Conservation (phyloP, 2,113 vertebrate genomes). For the Alethe castanea region DNA sequence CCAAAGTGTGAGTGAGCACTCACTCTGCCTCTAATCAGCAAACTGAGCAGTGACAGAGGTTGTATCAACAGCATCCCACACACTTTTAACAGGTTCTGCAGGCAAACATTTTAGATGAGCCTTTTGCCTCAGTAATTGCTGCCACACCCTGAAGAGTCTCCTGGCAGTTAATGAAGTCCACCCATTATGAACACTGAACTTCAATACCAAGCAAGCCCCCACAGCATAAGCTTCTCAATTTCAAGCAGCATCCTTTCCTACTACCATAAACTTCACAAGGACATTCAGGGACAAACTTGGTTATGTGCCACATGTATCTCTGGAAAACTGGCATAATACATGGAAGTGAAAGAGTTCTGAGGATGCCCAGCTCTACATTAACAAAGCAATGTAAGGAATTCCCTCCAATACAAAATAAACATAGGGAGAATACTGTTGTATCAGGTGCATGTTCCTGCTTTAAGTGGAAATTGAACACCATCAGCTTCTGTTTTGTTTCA, state of each 20-base stretch:
- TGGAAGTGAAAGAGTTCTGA: not conserved
- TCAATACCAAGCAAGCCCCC: not conserved
- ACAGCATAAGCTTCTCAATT: not conserved
- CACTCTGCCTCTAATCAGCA: not conserved
- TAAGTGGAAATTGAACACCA: not conserved
- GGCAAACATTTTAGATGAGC: not conserved
- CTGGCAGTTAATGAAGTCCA: not conserved
- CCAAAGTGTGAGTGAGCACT: not conserved
- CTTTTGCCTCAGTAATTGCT: not conserved
- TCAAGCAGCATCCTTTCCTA: not conserved
- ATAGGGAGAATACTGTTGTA: not conserved
- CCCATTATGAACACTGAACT: accelerated
- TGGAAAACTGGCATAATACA: not conserved
- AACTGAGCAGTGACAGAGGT: not conserved
- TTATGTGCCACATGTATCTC: not conserved
- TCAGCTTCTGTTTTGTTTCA: not conserved
- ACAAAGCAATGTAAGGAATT: not conserved
- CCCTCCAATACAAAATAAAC: not conserved
- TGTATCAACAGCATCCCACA: not conserved
- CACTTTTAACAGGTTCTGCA: not conserved
- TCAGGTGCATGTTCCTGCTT: not conserved
- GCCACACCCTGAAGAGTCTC: not conserved
- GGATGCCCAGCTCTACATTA: not conserved
- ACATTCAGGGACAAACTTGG: not conserved
- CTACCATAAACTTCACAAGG: accelerated